Evolutionary conservation across 2,888 invertebrate genomes (phyloP).

Genomic region (Euplexia lucipara): DNA sequence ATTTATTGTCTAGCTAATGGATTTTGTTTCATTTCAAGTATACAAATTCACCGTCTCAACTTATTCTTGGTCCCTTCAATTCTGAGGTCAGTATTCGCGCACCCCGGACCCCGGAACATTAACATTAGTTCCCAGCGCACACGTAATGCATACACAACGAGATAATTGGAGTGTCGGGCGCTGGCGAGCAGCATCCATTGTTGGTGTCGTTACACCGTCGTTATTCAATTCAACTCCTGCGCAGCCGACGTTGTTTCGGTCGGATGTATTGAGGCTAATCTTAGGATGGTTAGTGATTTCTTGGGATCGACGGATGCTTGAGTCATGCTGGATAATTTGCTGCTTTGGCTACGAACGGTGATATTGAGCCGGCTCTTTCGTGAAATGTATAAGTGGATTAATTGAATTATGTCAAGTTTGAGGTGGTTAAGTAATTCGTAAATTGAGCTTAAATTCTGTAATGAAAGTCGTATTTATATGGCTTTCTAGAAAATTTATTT

Average conservation of each 20-base stretch:
- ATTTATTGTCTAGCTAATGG: too few relatives aligned
- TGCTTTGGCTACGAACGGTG: slow-evolving; percentile 8
- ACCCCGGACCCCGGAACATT: slow-evolving; percentile 73
- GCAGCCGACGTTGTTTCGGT: slow-evolving; percentile 83
- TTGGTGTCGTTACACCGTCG: slow-evolving; percentile 88
- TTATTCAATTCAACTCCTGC: slow-evolving; percentile 88
- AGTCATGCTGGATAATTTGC: slow-evolving; percentile 54
- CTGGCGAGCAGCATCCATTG: slow-evolving; percentile 80
- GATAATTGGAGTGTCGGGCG: slow-evolving; percentile 82
- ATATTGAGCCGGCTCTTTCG: slow-evolving; percentile 23
- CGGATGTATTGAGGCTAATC: slow-evolving; percentile 82
- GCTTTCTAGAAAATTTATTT: too few relatives aligned
- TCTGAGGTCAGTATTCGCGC: slow-evolving; percentile 73
- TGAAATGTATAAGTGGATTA: neutral
- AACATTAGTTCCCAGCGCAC: slow-evolving; percentile 82
- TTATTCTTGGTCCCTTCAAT: neutral
- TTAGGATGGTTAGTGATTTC: slow-evolving; percentile 64
- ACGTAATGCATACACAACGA: slow-evolving; percentile 81
- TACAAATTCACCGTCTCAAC: neutral
- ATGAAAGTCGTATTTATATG: too few relatives aligned
- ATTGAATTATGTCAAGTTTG: slow-evolving; percentile 1
- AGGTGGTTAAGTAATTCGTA: neutral
- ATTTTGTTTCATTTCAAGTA: too few relatives aligned
- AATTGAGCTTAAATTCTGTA: too few relatives aligned
- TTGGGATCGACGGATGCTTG: slow-evolving; percentile 59